Evolutionary conservation across 2,888 invertebrate genomes (phyloP), one percentile per base, ranked within the genome.

Genomic region (Aspidiotus rigidus): DNA sequence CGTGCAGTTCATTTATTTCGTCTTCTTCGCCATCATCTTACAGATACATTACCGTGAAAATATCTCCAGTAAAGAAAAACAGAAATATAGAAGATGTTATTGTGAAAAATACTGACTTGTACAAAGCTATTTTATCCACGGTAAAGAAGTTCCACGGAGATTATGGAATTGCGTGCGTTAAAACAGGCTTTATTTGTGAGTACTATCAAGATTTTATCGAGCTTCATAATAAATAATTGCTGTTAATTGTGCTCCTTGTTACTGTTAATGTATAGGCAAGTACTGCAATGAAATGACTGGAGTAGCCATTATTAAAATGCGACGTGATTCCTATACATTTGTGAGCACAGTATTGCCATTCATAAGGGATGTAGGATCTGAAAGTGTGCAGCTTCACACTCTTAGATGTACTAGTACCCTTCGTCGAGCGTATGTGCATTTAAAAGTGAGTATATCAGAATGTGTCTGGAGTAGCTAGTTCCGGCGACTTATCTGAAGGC

Each of bases 401-500:
- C 77, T 90, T 7, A 89, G 90, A 77, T 81, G 85, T 1, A 89
- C 90, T 28, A 90, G 90, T 5, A 89, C 90, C 15, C 81, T 91
- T 66, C 86, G 85, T 77, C 88, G 90, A 73, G 89, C 90, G 78
- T 89, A 87, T 75, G 83, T 84, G 73, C 89, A 86, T 75, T 83
- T 90, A 17, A 76, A 77, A 75, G 79, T 79, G 74, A 74, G 73
- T 72, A 44, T 40, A 2, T n/a, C n/a, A n/a, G n/a, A n/a, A n/a
- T 9, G 41, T 62, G 39, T 56, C n/a, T n/a, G n/a, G n/a, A n/a
- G 28, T 28, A 28, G 28, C 5, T 28, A 3, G 28, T 28, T 1
- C 28, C 28, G 5, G 28, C 28, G 28, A 5, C 28, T 5, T 28
- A 28, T 28, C 28, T 28, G 28, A 28, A 28, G 28, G 28, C 28